Evolutionary conservation across 1,140 invertebrate species (phyloP), one percentile per base, ranked within the genome.

Genomic region (Bactericera cockerelli): DNA sequence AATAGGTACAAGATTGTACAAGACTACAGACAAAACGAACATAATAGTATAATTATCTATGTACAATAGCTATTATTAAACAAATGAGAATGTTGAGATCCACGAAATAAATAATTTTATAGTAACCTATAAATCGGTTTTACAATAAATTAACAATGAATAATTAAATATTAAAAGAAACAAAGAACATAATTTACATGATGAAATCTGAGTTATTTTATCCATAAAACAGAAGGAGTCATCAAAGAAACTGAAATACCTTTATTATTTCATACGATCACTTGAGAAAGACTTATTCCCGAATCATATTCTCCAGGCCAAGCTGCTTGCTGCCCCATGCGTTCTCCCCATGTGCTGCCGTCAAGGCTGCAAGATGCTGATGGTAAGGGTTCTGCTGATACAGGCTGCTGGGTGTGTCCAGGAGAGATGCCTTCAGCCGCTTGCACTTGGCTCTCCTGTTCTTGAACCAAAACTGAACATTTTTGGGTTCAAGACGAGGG

Each of bases 381-480:
- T 67, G 62, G 19, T 67, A 66, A 0, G 65, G 61, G 14, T 61
- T 54, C 38, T 64, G 60, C 0, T 63, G 61, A 4, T 59, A 57
- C 13, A 63, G 49, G 36, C 36, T 42, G 10, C 38, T 58, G 2
- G 63, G 63, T 4, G 61, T 36, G 59, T 78, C 76, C 67, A 87
- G 88, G 22, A 89, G 71, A 0, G 87, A 86, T 85, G 90, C 88
- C 72, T 91, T 91, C 66, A 93, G 74, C 24, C 93, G 77, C 72
- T 97, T 98, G 69, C 90, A 93, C 72, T 98, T 98, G 62, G 94
- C 94, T 49, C 93, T 76, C 49, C 93, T 83, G 71, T 97, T 98
- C 73, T 96, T 96, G 71, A 92, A 90, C 88, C 88, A 92, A 70
- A 98, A 93, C 73, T 98, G 93, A 56, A 98, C 92, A 70, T 98